These are phyloP conservation scores for Fukomys damarensis DNA, from an alignment of 2,113 vertebrate genomes.

Conservation along the genomic window DNA sequence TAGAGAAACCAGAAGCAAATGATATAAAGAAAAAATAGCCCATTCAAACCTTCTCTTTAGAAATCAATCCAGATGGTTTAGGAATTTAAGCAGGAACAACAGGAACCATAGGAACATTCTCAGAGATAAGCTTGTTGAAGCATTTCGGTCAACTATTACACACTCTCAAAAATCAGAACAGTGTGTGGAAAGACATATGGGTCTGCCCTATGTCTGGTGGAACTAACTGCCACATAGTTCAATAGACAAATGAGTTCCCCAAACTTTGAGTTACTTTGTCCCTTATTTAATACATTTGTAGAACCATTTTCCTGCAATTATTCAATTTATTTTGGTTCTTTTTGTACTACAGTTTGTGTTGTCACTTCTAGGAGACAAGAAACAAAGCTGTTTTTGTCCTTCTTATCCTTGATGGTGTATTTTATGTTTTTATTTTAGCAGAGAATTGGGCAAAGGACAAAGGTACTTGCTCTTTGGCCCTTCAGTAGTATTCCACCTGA, in stretches of 20 bases:
- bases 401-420: neutral
- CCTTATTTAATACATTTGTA: neutral
- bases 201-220: neutral
- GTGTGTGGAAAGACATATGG: neutral
- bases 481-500: neutral
- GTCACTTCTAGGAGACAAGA: neutral
- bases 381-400: neutral
- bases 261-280: neutral
- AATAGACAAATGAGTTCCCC: neutral
- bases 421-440: conserved; percentile 29
- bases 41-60: neutral
- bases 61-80: conserved; percentile 12
- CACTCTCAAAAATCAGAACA: neutral
- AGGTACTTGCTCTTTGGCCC: neutral
- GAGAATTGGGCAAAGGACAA: neutral
- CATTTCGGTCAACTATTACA: neutral
- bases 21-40: neutral
- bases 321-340: neutral
- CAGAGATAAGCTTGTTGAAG: neutral
- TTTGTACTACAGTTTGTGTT: neutral
- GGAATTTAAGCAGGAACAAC: neutral
- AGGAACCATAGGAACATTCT: neutral
- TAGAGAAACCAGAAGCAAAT: neutral
- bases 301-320: neutral
- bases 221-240: neutral